Base-by-base conservation (phyloP, 1,140 invertebrate genomes). In the Hycleus phaleratus region DNA sequence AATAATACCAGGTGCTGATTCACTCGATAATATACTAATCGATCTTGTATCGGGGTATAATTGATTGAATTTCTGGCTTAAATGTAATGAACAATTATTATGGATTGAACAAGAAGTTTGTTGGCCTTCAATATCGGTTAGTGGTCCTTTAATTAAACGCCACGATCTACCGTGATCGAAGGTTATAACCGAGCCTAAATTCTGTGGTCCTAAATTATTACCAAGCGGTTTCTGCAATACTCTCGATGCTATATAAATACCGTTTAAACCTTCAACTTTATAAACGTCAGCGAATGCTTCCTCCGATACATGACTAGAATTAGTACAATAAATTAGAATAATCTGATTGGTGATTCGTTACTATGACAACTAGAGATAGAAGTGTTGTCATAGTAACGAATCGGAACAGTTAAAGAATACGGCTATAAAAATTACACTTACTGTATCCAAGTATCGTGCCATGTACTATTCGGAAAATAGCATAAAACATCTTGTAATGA, bases 171-270 rank as follows among this genome's bases (percentile, higher is more conserved):
- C 92, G 66, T 91, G 88, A 75, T 95, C 89, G 73, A 85, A 95
- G 0, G 90, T 90, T 40, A 96, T 93, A n/a, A 91, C 68, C 0
- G 90, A 90, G 0, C 82, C 74, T 26, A 93, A 71, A 72, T 91
- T 80, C 62, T 91, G 87, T 0, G 86, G 84, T 8, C 81, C 82
- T 9, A 91, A 80, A 46, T 78, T 77, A 3, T 73, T 67, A 3
- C 76, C 74, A 0, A 76, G 75, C 3, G 75, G 75, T 65, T 80
- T 81, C 4, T 59, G 46, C 38, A 70, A 67, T 0, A 93, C 81
- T 70, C 89, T 85, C 0, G 90, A 93, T 1, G 90, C 92, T 59
- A 95, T 93, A 72, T 93, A 95, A 51, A 95, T 88, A 3, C 93
- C 93, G 25, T 84, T 78, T 9, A 96, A 71, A 6, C 92, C 92